Percentiles rank a stretch among this genome's conserved stretches.
These are phyloP conservation scores for Odocoileus hemionus DNA, from an alignment of 2,113 vertebrate genomes.

Conservation along the genomic window DNA sequence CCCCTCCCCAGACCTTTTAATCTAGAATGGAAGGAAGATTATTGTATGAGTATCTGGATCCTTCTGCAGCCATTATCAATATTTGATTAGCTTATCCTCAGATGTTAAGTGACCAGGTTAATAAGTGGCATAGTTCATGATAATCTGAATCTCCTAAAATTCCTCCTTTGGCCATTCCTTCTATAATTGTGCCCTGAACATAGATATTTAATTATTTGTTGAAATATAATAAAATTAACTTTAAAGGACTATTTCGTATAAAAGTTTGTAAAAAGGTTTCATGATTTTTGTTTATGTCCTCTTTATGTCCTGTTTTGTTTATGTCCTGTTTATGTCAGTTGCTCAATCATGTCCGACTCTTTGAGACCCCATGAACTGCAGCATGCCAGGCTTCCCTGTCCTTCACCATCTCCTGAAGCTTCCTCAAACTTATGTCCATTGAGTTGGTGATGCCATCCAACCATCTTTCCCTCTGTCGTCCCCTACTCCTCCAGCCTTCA, in stretches of 20 bases:
- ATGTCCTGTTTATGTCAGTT: not conserved
- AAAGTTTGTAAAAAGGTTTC: not conserved
- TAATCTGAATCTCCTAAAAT: not conserved
- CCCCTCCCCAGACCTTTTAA: not conserved
- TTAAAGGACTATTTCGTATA: not conserved
- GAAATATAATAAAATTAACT: not conserved
- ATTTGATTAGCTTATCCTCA: not conserved
- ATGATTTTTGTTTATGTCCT: not conserved
- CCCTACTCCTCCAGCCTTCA: not conserved
- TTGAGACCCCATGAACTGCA: not conserved
- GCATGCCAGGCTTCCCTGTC: not conserved
- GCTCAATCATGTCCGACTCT: not conserved
- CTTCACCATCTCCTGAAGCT: not conserved
- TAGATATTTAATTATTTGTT: not conserved
- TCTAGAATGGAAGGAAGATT: not conserved
- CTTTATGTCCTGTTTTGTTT: not conserved
- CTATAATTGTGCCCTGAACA: not conserved
- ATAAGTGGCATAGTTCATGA: not conserved
- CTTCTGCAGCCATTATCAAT: not conserved
- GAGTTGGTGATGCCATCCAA: not conserved
- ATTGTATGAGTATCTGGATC: not conserved
- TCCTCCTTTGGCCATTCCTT: not conserved
- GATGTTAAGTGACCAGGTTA: not conserved
- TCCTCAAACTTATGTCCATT: not conserved
- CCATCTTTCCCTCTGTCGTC: not conserved